Conservation (phyloP, 2,113 vertebrate species). For the Zapornia atra region DNA sequence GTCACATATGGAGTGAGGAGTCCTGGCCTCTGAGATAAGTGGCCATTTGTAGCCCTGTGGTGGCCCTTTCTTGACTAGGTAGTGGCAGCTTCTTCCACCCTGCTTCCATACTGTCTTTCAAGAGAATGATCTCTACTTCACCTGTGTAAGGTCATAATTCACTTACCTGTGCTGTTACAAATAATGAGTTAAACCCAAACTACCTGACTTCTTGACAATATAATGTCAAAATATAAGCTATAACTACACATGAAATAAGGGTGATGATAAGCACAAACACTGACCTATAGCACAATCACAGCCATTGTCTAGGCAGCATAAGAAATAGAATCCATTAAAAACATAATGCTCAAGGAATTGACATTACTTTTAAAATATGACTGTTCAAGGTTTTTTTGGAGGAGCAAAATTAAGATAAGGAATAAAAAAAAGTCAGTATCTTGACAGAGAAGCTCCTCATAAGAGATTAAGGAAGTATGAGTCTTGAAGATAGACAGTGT, state of each 20-base stretch:
- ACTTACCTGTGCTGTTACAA: not conserved
- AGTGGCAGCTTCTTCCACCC: not conserved
- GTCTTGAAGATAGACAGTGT: not conserved
- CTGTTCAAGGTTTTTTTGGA: not conserved
- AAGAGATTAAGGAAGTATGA: not conserved
- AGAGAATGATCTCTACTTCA: not conserved
- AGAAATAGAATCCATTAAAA: not conserved
- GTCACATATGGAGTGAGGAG: not conserved
- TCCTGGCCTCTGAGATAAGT: not conserved
- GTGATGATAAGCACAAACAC: not conserved
- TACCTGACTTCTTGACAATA: not conserved
- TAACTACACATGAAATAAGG: not conserved
- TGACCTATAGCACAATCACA: not conserved
- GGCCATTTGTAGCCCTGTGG: not conserved
- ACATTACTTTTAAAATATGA: not conserved
- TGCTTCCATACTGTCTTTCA: not conserved
- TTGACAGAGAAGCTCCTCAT: not conserved
- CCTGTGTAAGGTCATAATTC: not conserved
- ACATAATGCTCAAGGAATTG: not conserved
- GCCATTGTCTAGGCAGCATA: not conserved
- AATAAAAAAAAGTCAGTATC: not conserved
- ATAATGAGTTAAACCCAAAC: not conserved
- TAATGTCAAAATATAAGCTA: not conserved
- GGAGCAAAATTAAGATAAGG: not conserved
- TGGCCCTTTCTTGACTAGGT: not conserved